phyloP scores from a whole-genome alignment of 2,888 invertebrate species.

The Drosophila birchii region DNA sequence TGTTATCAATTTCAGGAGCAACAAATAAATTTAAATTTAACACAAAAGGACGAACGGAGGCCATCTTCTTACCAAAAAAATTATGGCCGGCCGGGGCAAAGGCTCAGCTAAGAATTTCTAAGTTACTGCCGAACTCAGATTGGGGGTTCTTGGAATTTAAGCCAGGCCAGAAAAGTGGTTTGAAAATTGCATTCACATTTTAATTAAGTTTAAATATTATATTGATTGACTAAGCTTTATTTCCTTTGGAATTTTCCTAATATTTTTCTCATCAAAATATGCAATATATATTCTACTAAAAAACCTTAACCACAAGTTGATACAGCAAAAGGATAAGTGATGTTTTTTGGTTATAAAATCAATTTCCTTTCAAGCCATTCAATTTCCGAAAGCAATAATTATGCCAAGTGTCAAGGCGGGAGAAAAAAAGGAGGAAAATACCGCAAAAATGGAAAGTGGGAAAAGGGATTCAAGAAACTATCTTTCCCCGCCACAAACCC shows the following conservation, averaged over 20 bases:
- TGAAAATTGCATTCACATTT: neutral
- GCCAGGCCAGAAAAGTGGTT: neutral
- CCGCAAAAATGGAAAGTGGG: constrained; percentile 30
- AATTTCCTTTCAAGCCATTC: constrained; percentile 83
- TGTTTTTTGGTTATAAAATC: constrained; percentile 76
- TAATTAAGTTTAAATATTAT: neutral
- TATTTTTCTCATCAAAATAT: neutral
- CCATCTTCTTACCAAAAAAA: constrained; percentile 16
- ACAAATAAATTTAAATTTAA: constrained; percentile 84
- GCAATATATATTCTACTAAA: neutral
- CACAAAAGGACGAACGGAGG: constrained; percentile 49
- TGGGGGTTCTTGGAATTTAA: constrained; percentile 7
- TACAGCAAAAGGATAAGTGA: constrained; percentile 32
- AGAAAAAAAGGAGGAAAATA: constrained; percentile 20
- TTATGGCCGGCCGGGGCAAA: constrained; percentile 34
- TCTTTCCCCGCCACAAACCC: constrained; percentile 5
- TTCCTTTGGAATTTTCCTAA: neutral
- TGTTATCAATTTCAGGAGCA: constrained; percentile 83
- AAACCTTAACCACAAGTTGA: neutral
- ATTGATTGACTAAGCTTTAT: neutral
- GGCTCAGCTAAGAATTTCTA: constrained; percentile 1
- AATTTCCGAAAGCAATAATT: constrained; percentile 84
- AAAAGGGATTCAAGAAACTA: constrained; percentile 39
- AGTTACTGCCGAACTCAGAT: constrained; percentile 19
- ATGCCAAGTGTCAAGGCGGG: constrained; percentile 77